Base-by-base conservation (phyloP, 2,888 invertebrate genomes). In the Cataglyphis livida region DNA sequence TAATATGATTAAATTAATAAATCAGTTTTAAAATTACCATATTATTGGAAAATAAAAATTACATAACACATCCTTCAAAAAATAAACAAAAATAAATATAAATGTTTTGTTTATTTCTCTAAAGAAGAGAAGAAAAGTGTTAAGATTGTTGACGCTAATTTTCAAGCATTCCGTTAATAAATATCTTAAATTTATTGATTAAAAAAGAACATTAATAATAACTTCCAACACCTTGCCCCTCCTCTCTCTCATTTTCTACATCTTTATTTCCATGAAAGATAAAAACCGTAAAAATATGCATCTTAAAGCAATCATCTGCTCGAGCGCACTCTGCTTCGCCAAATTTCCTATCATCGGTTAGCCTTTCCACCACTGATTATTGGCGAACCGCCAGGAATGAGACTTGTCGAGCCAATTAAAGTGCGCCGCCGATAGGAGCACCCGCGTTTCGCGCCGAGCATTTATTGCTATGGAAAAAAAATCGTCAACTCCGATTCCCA, bases 231-330 rank as follows among this genome's bases (percentile, higher is more conserved):
- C 21, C 9, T 44, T 68, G n/a, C 5, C 18, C 3, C 15, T n/a
- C 18, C 7, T n/a, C 7, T 7, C 6, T 51, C n/a, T 51, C 51
- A n/a, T 51, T 21, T 0, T 18, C 5, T 6, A 21, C 65, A 12
- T 15, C 18, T 25, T 35, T 59, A 18, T 66, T 82, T 28, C 12
- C 62, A 62, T 35, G 15, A 28, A 32, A 21, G 18, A 38, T 75
- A 64, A 73, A 28, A 12, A 18, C 12, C 21, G 18, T 18, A 71
- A 21, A 71, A 78, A 59, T 78, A 59, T 79, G 57, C 73, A 73
- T 79, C 32, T 44, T 0, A 44, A 32, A 73, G 41, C 74, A 79
- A 79, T 79, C 75, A 79, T 71, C 59, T 44, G 44, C 59, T 73
- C 75, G 44, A 35, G 25, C 35, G 38, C 74, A 32, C 74, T 38